A percentile compares a stretch with the other conserved stretches of the same genome.
Evolutionary conservation across 1,140 invertebrate species (phyloP).

Genomic region (Ceratina calcarata): DNA sequence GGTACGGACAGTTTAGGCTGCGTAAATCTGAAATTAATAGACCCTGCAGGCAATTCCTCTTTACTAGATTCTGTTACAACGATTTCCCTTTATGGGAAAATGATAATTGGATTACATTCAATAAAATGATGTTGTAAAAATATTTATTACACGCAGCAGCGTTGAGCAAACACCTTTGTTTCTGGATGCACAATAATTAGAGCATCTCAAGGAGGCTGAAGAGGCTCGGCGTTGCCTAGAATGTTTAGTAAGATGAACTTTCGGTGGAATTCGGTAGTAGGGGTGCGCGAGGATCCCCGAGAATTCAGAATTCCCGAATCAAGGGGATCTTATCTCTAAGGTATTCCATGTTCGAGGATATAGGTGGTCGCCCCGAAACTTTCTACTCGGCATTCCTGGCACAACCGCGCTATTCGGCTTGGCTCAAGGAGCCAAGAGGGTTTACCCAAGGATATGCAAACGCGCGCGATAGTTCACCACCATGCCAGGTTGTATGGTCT

Average conservation of each 20-base stretch:
- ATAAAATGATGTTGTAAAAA: neutral
- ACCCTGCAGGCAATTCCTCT: neutral
- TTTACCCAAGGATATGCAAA: constrained; percentile 69
- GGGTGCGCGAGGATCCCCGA: constrained; percentile 46
- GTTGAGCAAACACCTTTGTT: neutral
- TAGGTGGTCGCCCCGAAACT: constrained; percentile 68
- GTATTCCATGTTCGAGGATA: constrained; percentile 75
- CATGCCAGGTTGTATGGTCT: constrained; percentile 50
- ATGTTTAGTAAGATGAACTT: constrained; percentile 62
- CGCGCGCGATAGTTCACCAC: constrained; percentile 57
- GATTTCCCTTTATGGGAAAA: neutral
- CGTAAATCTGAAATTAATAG: neutral
- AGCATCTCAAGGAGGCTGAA: neutral
- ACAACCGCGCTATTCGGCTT: constrained; percentile 69
- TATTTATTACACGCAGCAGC: neutral
- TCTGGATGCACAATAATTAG: neutral
- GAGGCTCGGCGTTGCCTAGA: constrained; percentile 27
- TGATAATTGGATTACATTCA: too few relatives aligned
- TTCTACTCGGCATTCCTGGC: constrained; percentile 73
- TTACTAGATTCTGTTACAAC: too few relatives aligned
- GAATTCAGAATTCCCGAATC: constrained; percentile 73
- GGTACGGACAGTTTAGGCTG: neutral
- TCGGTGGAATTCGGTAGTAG: constrained; percentile 53
- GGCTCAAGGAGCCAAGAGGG: constrained; percentile 61
- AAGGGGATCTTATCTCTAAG: constrained; percentile 67